Evolutionary conservation across 2,113 vertebrate genomes (phyloP).

Genomic region (Heptranchias perlo): DNA sequence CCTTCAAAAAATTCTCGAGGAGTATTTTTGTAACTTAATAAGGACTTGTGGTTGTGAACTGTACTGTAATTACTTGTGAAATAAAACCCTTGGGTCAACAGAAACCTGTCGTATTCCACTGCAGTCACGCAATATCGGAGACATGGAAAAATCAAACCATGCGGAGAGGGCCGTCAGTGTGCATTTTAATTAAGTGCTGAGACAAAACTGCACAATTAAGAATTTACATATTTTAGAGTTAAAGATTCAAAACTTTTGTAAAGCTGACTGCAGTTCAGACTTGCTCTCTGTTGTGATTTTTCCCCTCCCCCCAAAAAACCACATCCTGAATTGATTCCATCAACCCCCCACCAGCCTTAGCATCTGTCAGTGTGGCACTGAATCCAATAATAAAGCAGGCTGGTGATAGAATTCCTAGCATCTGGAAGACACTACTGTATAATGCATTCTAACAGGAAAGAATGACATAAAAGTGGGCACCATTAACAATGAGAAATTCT

Average conservation of each 20-base stretch:
- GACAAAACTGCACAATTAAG: not conserved
- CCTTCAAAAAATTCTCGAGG: not conserved
- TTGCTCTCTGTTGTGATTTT: not conserved
- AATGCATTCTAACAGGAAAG: not conserved
- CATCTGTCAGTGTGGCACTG: not conserved
- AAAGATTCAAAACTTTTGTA: not conserved
- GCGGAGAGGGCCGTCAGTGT: not conserved
- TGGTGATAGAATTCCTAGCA: not conserved
- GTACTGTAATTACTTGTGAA: not conserved
- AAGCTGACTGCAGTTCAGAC: not conserved
- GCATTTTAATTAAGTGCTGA: not conserved
- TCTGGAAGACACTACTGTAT: not conserved
- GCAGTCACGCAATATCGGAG: not conserved
- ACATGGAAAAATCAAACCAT: not conserved
- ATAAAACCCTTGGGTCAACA: slow-evolving; percentile 5
- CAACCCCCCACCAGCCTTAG: slow-evolving; percentile 22
- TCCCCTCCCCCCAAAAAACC: not conserved
- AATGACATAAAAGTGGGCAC: not conserved
- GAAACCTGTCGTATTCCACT: not conserved
- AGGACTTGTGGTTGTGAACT: slow-evolving; percentile 16
- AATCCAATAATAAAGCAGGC: not conserved
- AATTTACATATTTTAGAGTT: not conserved
- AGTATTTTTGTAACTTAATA: slow-evolving; percentile 21
- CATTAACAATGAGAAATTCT: not conserved
- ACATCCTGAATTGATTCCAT: slow-evolving; percentile 17